Percentiles rank a stretch among this genome's conserved stretches.
These are phyloP conservation scores for Trachops cirrhosus DNA, from an alignment of 2,797 vertebrate genomes.

Conservation along the genomic window DNA sequence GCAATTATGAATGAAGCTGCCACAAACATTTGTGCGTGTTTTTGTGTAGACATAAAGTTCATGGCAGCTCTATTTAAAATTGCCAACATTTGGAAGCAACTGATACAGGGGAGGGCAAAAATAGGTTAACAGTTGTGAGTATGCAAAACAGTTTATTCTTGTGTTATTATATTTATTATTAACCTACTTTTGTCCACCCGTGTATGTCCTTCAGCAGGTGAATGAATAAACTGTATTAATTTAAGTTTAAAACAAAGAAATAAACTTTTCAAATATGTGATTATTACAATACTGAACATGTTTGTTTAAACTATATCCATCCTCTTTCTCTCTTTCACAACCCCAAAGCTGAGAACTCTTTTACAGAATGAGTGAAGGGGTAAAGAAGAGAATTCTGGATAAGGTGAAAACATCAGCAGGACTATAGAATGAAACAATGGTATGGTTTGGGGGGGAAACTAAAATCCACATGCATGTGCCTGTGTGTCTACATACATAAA, in stretches of 20 bases:
- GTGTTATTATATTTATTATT: neutral
- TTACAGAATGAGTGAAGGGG: neutral
- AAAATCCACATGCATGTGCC: neutral
- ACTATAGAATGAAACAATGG: neutral
- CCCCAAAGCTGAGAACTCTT: neutral
- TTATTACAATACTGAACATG: neutral
- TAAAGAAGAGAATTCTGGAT: neutral
- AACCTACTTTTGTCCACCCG: neutral
- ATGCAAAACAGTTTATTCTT: neutral
- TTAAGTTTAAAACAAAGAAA: constrained; percentile 14
- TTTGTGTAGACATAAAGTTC: neutral
- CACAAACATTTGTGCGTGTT: neutral
- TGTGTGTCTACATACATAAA: neutral
- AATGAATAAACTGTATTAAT: neutral
- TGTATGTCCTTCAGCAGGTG: neutral
- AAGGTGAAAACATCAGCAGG: neutral
- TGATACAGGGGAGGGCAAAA: neutral
- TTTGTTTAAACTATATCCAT: neutral
- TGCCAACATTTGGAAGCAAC: neutral
- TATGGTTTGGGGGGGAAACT: neutral
- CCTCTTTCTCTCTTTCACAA: neutral
- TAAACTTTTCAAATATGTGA: neutral
- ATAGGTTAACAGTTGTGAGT: neutral
- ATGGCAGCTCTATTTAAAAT: neutral
- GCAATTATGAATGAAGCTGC: neutral